Evolutionary conservation across 2,113 vertebrate genomes (phyloP), one percentile per base, ranked within the genome.

Genomic region (Aleadryas rufinucha): DNA sequence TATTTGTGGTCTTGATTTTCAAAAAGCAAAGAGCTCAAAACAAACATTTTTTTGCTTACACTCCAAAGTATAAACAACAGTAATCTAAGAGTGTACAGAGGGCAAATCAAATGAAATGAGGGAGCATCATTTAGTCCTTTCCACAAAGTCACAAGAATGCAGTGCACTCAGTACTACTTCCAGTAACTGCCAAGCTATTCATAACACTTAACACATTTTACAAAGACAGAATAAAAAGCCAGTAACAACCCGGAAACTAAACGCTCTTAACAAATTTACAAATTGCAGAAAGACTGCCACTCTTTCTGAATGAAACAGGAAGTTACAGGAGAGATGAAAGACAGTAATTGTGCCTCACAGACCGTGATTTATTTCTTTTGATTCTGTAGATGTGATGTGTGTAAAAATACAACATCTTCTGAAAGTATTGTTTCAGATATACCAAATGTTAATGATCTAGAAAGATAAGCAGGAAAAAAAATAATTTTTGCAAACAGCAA

Each of bases 1-100:
- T 85, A 71, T 78, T 71, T 91, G 61, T 26, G 4, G 52, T 44
- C 50, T 53, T 0, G 0, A 49, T 65, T 69, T 75, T 56, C 53
- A 76, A 83, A 83, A 72, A 75, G 28, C n/a, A 86, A 71, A 75
- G 53, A 78, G 72, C 22, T 56, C 30, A 78, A 81, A 87, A 15
- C 50, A 94, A 90, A 52, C 60, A 27, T 10, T 35, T 71, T 59
- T 69, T 96, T 96, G 50, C 53, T 94, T 90, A 80, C 20, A 63
- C 33, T 78, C 45, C 5, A 2, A 85, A 93, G 30, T 71, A 90
- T 90, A 95, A 97, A 90, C 52, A 84, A 31, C 2, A 93, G 23
- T 35, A 80, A 93, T 63, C 50, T 63, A 39, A 85, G 94, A 70
- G 23, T 6, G 9, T 44, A 79, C 74, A 94, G 59, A 90, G 78